Base-by-base conservation (phyloP, 2,888 invertebrate species). In the Pammene fasciana region DNA sequence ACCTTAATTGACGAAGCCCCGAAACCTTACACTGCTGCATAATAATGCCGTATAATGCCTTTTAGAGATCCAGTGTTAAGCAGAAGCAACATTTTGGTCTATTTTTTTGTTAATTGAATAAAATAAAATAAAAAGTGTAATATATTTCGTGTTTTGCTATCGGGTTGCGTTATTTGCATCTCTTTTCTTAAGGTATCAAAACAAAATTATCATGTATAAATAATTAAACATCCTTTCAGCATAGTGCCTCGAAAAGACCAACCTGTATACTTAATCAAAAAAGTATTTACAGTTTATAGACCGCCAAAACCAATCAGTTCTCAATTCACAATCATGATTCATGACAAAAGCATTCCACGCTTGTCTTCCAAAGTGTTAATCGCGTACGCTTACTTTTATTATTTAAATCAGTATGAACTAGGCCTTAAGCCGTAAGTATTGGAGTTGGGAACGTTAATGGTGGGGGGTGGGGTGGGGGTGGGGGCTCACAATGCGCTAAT, bases 1-100 rank as follows among this genome's bases (percentile, higher is more conserved):
- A 92, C 87, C 89, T 92, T 92, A 92, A 92, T 92, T 92, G 92
- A 91, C 88, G 90, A 84, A 85, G 86, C 89, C 86, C 92, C 89
- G 88, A 92, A 92, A 91, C 91, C 90, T 86, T 83, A 90, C 86
- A 85, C 81, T 84, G 83, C 86, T 87, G 91, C 86, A 90, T 92
- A 92, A 92, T 92, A 90, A 89, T 89, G 89, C 85, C 79, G 88
- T 82, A 90, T 90, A 90, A 89, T 89, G 79, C 91, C 87, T 89
- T 91, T 90, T 87, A 88, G 81, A 86, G 84, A 73, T 74, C 72
- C 68, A 70, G 67, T 65, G 72, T 89, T 90, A 90, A 90, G 34
- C 11, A 18, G 50, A 50, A 50, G 50, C 50, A 38, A 26, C 1
- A 26, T 4, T 26, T n/a, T n/a, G n/a, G n/a, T n/a, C n/a, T n/a